Evolutionary conservation across 1,140 invertebrate species (phyloP).

Genomic region (Oncopodura yosiiana): DNA sequence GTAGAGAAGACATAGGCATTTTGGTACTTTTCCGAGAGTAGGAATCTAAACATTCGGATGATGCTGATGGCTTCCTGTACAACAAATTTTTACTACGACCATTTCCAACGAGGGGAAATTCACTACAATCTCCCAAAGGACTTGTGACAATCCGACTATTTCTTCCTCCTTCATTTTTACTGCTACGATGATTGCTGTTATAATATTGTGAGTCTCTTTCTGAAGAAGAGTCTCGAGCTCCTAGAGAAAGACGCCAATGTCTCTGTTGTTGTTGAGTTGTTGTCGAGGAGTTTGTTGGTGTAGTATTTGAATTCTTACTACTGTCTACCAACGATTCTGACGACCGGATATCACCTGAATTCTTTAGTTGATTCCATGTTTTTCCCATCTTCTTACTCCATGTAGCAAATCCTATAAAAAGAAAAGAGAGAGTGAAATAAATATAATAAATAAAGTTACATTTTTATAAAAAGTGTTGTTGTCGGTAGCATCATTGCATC

Average conservation of each 20-base stretch:
- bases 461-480: no score
- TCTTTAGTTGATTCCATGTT: conserved; percentile 34
- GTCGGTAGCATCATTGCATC: no score
- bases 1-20: background rate
- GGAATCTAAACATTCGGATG: conserved; percentile 28
- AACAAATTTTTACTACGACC: conserved; percentile 1
- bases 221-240: background rate
- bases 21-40: background rate
- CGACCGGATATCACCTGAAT: conserved; percentile 21
- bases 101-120: background rate
- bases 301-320: background rate
- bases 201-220: background rate
- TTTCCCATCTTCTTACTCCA: conserved; percentile 36
- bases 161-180: background rate
- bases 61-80: conserved; percentile 27
- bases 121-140: background rate
- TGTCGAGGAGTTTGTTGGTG: background rate
- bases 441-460: no score
- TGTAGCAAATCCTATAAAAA: conserved; percentile 31
- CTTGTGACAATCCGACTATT: no score
- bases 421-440: no score
- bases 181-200: background rate
- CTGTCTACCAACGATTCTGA: conserved; percentile 4
- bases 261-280: conserved; percentile 5
- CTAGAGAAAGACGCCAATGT: conserved; percentile 16